Evolutionary conservation across 2,797 vertebrate species (phyloP), one percentile per base, ranked within the genome.

Genomic region (Amniataba percoides): DNA sequence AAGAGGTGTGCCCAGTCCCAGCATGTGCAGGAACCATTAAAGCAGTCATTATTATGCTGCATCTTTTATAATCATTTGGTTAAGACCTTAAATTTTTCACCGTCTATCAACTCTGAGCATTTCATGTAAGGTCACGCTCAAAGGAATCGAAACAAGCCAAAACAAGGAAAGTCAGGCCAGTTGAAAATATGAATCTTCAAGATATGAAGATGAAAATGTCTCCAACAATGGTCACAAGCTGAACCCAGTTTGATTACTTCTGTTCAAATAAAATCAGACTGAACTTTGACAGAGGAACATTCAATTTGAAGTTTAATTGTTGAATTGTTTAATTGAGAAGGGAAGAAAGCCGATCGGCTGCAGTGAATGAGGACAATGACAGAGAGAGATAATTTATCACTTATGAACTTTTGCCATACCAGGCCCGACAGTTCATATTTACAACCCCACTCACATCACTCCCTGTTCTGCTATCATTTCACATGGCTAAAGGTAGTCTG

Each of bases 41-140:
- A 48, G 16, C 7, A 13, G 16, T 11, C 7, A 31, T 42, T 58
- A 46, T 27, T 43, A 45, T 59, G 4, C 12, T 36, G 2, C 14
- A 14, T 55, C 25, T 36, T 53, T 75, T 34, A 23, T 34, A 66
- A 52, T 19, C 21, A 34, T 59, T 51, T 39, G 2, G 46, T 66
- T 67, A 53, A 60, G 52, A 42, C 51, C n/a, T 19, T 43, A 12
- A 57, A 64, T 48, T 12, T 23, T 23, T 52, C 39, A 61, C 18
- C 42, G 12, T 34, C 27, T 23, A 10, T 72, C 14, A n/a, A n/a
- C 36, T 42, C 13, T 48, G 31, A 39, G 46, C 21, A 5, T 31
- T 5, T 45, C 13, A 53, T 18, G 25, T 43, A 31, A 52, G 13
- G 3, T 71, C n/a, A 18, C 58, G 43, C 59, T 3, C 43, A 52